Percentiles rank a stretch among this genome's conserved stretches.
phyloP scores from a whole-genome alignment of 2,888 invertebrate species.

The Pammene fasciana region DNA sequence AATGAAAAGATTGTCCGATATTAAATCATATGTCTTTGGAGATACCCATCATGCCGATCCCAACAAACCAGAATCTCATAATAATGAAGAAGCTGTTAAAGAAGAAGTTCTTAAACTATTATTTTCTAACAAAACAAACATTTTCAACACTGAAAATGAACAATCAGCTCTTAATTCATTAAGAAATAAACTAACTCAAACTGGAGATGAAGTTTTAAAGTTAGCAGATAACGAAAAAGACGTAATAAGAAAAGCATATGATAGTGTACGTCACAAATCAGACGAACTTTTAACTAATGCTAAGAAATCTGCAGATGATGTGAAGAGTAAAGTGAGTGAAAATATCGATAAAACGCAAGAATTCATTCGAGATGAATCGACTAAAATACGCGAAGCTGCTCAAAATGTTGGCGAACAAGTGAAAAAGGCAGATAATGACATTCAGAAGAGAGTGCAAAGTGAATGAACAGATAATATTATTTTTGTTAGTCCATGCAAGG shows the following conservation, averaged over 20 bases:
- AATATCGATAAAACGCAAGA: slow-evolving; percentile 30
- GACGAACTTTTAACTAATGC: slow-evolving; percentile 15
- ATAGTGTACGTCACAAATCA: slow-evolving; percentile 17
- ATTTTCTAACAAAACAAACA: slow-evolving; percentile 20
- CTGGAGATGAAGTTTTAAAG: slow-evolving; percentile 10
- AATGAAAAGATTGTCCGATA: slow-evolving; percentile 11
- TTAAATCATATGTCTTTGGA: slow-evolving; percentile 22
- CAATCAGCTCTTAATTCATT: slow-evolving; percentile 33
- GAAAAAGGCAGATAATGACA: slow-evolving; percentile 8
- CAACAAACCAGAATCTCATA: background rate
- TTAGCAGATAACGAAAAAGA: slow-evolving; percentile 29
- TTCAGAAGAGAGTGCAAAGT: slow-evolving; percentile 7
- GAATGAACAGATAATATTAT: slow-evolving; percentile 19
- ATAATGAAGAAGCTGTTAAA: background rate
- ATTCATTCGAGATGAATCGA: slow-evolving; percentile 33
- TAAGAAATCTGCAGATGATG: slow-evolving; percentile 12
- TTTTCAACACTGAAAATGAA: slow-evolving; percentile 31
- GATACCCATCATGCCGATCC: background rate
- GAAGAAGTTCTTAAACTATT: slow-evolving; percentile 30
- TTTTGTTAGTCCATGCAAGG: background rate
- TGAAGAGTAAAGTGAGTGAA: slow-evolving; percentile 10
- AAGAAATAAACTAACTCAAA: slow-evolving; percentile 26
- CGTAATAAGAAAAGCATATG: slow-evolving; percentile 26
- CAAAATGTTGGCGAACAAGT: slow-evolving; percentile 18
- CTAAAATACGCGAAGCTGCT: slow-evolving; percentile 18